phyloP scores from a whole-genome alignment of 2,113 vertebrate species.

The Acanthisitta chloris region DNA sequence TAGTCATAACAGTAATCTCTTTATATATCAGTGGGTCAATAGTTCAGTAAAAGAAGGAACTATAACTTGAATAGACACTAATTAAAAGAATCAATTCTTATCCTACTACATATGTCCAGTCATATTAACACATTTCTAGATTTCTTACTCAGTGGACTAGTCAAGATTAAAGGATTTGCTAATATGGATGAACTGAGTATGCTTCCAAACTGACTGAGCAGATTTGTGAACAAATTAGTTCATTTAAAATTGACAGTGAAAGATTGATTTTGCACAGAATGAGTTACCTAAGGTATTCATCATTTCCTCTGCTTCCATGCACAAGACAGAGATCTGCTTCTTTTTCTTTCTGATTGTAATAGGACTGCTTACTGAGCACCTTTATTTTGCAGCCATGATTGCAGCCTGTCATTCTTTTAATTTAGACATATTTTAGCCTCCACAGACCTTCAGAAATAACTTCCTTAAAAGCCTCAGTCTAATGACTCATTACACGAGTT shows the following conservation, averaged over 20 bases:
- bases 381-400: slow-evolving; percentile 81
- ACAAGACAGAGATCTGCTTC: slow-evolving; percentile 76
- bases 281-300: slow-evolving; percentile 82
- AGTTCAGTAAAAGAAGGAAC: slow-evolving; percentile 79
- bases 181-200: slow-evolving; percentile 91
- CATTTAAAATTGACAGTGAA: slow-evolving; percentile 91
- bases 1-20: slow-evolving; percentile 72
- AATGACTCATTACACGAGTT: slow-evolving; percentile 81
- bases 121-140: slow-evolving; percentile 93
- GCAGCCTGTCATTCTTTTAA: slow-evolving; percentile 83
- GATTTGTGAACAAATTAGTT: slow-evolving; percentile 96
- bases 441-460: slow-evolving; percentile 82
- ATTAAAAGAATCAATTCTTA: slow-evolving; percentile 99
- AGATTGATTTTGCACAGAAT: slow-evolving; percentile 88
- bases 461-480: slow-evolving; percentile 81
- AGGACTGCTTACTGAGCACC: slow-evolving; percentile 81
- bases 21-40: slow-evolving; percentile 77
- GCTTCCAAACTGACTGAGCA: slow-evolving; percentile 91
- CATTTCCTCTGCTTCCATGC: slow-evolving; percentile 77
- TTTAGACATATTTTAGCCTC: slow-evolving; percentile 81
- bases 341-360: slow-evolving; percentile 82
- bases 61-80: slow-evolving; percentile 87
- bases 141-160: slow-evolving; percentile 89
- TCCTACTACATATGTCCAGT: slow-evolving; percentile 92
- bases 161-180: slow-evolving; percentile 99